phyloP scores from a whole-genome alignment of 2,113 vertebrate species.

The Ammodytes dubius region DNA sequence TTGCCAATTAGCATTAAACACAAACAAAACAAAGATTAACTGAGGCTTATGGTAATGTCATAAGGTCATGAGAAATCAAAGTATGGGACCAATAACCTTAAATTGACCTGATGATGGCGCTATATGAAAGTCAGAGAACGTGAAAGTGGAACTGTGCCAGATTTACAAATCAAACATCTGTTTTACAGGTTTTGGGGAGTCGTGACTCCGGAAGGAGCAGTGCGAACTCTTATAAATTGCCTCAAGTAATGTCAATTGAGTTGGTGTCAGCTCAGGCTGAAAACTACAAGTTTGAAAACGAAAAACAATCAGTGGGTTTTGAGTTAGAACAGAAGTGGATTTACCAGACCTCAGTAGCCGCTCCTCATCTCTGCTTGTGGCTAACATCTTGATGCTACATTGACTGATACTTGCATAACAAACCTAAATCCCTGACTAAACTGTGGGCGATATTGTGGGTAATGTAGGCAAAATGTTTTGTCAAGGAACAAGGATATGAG shows the following conservation, averaged over 20 bases:
- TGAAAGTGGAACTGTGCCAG: background rate
- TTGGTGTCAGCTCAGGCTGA: too few relatives aligned
- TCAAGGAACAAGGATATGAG: background rate
- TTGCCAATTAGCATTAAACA: background rate
- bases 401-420: background rate
- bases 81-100: background rate
- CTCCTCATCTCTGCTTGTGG: background rate
- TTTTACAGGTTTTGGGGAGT: background rate
- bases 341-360: background rate
- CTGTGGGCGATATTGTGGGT: background rate
- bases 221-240: background rate
- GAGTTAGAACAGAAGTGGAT: too few relatives aligned
- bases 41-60: background rate
- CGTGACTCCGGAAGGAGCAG: background rate
- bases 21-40: background rate
- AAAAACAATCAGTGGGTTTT: background rate
- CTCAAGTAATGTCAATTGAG: background rate
- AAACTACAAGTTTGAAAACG: too few relatives aligned
- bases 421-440: background rate
- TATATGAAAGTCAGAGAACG: background rate
- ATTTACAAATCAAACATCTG: constrained; percentile 3
- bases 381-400: background rate
- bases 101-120: background rate
- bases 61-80: background rate
- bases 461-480: background rate